Evolutionary conservation across 2,888 invertebrate species (phyloP).

Genomic region (Pantelozetes paolii): DNA sequence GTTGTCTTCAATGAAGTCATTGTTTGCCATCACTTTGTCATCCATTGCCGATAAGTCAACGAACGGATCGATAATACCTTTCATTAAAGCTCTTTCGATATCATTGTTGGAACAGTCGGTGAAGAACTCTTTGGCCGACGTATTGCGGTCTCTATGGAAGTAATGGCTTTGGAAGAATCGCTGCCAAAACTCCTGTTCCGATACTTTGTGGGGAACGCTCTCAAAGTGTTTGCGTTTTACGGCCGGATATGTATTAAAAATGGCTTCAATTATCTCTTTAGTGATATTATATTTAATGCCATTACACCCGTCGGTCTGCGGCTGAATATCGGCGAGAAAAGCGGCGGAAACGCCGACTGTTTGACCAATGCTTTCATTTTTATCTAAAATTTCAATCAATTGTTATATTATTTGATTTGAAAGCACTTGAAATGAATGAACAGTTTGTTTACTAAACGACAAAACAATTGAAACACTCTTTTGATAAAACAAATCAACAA

Average conservation of each 20-base stretch:
- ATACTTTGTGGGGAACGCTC: conserved; percentile 89
- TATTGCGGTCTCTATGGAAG: conserved; percentile 74
- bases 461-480: not conserved
- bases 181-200: conserved; percentile 97
- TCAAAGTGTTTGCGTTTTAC: conserved; percentile 94
- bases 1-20: conserved; percentile 26
- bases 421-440: no score
- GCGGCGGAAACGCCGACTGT: conserved; percentile 73
- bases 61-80: conserved; percentile 64
- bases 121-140: conserved; percentile 83
- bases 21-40: conserved; percentile 52
- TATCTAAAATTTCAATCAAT: not conserved
- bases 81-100: conserved; percentile 47
- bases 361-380: conserved; percentile 55
- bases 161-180: conserved; percentile 99
- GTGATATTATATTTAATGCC: conserved; percentile 92
- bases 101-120: conserved; percentile 89
- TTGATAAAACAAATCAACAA: not conserved
- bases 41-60: conserved; percentile 78
- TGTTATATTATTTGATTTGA: not conserved
- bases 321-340: conserved; percentile 84
- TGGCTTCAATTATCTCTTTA: conserved; percentile 91
- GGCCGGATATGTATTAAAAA: conserved; percentile 98
- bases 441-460: not conserved
- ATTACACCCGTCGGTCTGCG: conserved; percentile 93